phyloP scores from a whole-genome alignment of 1,140 invertebrate genomes.

The Glomeris maerens region DNA sequence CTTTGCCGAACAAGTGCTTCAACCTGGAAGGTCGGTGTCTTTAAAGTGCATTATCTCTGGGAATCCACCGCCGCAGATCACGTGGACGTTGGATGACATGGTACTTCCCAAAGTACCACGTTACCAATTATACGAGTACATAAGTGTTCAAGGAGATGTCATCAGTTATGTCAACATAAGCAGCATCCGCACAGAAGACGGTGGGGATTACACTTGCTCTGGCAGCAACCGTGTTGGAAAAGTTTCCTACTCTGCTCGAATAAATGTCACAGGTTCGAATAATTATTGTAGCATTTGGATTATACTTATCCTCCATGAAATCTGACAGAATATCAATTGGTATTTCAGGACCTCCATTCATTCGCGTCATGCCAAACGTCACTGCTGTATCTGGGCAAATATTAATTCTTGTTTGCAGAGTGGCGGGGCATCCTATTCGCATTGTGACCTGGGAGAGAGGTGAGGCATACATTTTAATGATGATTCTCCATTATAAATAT shows the following conservation, averaged over 20 bases:
- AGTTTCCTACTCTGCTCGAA: neutral
- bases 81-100: constrained; percentile 66
- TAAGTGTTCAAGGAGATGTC: constrained; percentile 78
- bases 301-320: neutral
- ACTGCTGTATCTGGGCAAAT: constrained; percentile 73
- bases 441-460: constrained; percentile 78
- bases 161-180: constrained; percentile 90
- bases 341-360: constrained; percentile 67
- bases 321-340: too few relatives aligned
- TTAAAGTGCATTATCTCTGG: constrained; percentile 71
- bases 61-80: constrained; percentile 67
- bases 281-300: neutral
- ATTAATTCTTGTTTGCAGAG: constrained; percentile 76
- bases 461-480: too few relatives aligned
- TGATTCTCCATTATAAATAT: too few relatives aligned
- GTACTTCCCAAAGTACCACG: constrained; percentile 43
- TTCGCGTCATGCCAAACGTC: constrained; percentile 78
- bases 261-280: neutral
- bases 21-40: constrained; percentile 65
- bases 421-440: constrained; percentile 80
- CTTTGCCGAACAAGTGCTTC: constrained; percentile 66
- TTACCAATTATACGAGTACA: constrained; percentile 64
- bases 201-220: constrained; percentile 76
- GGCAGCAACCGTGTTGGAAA: constrained; percentile 62
- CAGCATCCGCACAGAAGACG: constrained; percentile 70